phyloP scores from a whole-genome alignment of 2,113 vertebrate species.

The Tachysurus fulvidraco region DNA sequence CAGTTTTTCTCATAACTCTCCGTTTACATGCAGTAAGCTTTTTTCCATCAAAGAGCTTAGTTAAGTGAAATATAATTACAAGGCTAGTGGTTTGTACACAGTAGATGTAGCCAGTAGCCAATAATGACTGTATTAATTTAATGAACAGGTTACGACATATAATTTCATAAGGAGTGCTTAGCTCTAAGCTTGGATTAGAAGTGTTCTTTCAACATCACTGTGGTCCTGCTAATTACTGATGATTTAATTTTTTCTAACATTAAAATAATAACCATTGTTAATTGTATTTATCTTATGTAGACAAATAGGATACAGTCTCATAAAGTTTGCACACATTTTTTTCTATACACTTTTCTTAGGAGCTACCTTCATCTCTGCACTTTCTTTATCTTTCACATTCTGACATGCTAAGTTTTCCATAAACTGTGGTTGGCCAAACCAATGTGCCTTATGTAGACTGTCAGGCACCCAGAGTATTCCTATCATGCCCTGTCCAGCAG shows the following conservation, averaged over 20 bases:
- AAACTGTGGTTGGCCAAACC: slow-evolving; percentile 40
- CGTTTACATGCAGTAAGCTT: slow-evolving; percentile 8
- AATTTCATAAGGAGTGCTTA: slow-evolving; percentile 41
- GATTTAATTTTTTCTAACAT: slow-evolving; percentile 29
- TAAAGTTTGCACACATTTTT: not conserved
- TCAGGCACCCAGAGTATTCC: slow-evolving; percentile 47
- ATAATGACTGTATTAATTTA: slow-evolving; percentile 60
- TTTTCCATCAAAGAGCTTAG: slow-evolving; percentile 29
- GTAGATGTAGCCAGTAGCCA: slow-evolving; percentile 42
- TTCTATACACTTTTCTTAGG: not conserved
- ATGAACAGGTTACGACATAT: slow-evolving; percentile 60
- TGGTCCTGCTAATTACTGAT: slow-evolving; percentile 24
- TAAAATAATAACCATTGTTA: not conserved
- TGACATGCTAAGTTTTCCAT: slow-evolving; percentile 38
- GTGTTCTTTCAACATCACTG: slow-evolving; percentile 8
- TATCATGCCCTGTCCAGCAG: slow-evolving; percentile 39
- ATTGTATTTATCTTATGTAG: not conserved
- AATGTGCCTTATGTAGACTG: slow-evolving; percentile 43
- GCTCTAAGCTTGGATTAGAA: slow-evolving; percentile 43
- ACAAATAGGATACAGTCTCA: not conserved
- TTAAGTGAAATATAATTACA: slow-evolving; percentile 51
- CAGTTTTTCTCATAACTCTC: not conserved
- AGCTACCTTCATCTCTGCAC: not conserved
- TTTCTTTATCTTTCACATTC: slow-evolving; percentile 26
- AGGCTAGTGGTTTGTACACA: slow-evolving; percentile 23